Base-by-base conservation (phyloP, 92 coral and sea anemone species). In the Siderastrea siderea region DNA sequence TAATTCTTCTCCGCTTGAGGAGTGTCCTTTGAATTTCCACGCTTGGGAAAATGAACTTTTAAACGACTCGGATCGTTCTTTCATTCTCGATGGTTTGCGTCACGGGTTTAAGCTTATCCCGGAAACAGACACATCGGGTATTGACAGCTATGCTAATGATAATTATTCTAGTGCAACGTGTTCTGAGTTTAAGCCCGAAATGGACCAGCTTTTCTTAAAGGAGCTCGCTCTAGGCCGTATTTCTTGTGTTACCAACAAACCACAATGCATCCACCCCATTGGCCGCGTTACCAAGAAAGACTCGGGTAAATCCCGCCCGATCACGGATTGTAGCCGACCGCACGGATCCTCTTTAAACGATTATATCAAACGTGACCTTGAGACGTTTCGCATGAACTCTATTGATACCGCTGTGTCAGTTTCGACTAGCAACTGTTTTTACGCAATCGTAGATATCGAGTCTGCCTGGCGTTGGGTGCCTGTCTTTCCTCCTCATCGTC, bases 1-100 rank as follows among this genome's bases (percentile, higher is more conserved):
- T 69, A 46, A 69, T 12, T 69, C 52, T 3, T 10, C 51, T 13
- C 74, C 51, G 54, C 19, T 69, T 46, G 51, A 69, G 74, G 74
- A 69, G 3, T 46, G 74, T 11, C 74, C 74, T 4, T n/a, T 63
- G 14, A 59, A 79, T 2, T 79, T 63, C 59, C 84, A 79, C 59
- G 74, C 84, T 79, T 79, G 74, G 84, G 58, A 79, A 79, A 8
- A 47, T 0, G 74, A 79, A 64, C 84, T 79, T 19, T 79, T 17
- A 1, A 1, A 19, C 12, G 84, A 79, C 55, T 44, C 46, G 38
- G 74, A 63, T 14, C 15, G 51, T 1, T 1, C 15, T 43, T 78
- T 78, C 9, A 78, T 78, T 78, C 68, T 78, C 49, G 71, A 78
- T 17, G 82, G 82, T 26, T 15, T 78, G 13, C 82, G 19, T 1